Conservation (phyloP, 2,113 vertebrate genomes). For the Istiophorus platypterus region DNA sequence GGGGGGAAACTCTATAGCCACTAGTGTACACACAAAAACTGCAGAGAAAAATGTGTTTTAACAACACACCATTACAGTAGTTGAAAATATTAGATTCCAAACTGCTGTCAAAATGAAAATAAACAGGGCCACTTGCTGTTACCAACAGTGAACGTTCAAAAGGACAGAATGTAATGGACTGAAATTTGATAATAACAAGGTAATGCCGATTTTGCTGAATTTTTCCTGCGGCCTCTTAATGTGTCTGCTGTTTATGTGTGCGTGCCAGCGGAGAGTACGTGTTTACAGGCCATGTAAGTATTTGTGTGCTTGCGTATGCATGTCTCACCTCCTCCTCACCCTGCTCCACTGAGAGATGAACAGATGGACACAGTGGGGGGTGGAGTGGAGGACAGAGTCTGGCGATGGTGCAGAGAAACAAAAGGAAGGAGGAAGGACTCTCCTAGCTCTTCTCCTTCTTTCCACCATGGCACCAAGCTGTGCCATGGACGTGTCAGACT, state of each 20-base stretch:
- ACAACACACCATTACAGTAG: neutral
- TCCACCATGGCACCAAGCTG: conserved; percentile 52
- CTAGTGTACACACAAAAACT: neutral
- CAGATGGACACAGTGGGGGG: conserved; percentile 78
- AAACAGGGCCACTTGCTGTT: neutral
- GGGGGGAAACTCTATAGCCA: neutral
- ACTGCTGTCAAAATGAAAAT: neutral
- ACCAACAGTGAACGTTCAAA: conserved; percentile 4
- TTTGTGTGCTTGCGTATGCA: conserved; percentile 62
- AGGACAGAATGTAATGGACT: neutral
- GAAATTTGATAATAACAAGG: neutral
- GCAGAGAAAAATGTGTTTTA: neutral
- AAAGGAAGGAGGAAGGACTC: conserved; percentile 58
- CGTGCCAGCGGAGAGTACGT: conserved; percentile 40
- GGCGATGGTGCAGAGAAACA: conserved; percentile 55
- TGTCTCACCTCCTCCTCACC: conserved; percentile 75
- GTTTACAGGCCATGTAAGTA: conserved; percentile 71
- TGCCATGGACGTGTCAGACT: conserved; percentile 65
- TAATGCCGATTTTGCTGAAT: conserved; percentile 6
- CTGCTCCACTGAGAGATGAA: conserved; percentile 72
- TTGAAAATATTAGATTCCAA: neutral
- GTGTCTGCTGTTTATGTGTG: conserved; percentile 5
- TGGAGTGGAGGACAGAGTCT: conserved; percentile 45
- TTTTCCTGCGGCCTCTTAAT: neutral
- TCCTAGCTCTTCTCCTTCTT: conserved; percentile 40